Percentiles rank a stretch among this genome's conserved stretches.
These are phyloP conservation scores for Falco punctatus DNA, from an alignment of 2,113 vertebrate genomes.

Conservation along the genomic window DNA sequence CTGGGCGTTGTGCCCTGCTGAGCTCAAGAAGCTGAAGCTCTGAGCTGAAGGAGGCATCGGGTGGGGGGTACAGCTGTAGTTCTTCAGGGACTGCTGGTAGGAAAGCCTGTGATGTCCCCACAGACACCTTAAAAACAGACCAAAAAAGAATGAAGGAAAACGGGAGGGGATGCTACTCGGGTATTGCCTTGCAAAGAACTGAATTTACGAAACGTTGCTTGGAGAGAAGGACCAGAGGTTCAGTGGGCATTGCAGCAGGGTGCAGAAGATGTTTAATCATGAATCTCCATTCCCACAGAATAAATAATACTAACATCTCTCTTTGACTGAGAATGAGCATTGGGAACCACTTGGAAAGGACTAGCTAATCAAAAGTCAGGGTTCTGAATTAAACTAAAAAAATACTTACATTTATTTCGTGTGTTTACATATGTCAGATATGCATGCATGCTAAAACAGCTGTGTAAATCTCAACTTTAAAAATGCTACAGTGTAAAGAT, in stretches of 20 bases:
- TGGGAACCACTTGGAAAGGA: not conserved
- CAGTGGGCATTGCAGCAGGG: not conserved
- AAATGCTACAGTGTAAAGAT: not conserved
- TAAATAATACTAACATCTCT: not conserved
- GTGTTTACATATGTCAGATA: not conserved
- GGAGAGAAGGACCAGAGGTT: not conserved
- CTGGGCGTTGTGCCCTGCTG: not conserved
- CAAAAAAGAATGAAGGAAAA: not conserved
- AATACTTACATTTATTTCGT: not conserved
- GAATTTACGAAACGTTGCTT: not conserved
- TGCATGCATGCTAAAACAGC: not conserved
- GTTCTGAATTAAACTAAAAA: not conserved
- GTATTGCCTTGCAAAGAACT: not conserved
- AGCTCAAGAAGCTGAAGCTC: not conserved
- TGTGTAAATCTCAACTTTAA: not conserved
- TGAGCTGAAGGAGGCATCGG: rapidly evolving
- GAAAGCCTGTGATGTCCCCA: not conserved
- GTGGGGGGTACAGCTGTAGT: rapidly evolving
- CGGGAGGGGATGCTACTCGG: not conserved
- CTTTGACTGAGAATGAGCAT: not conserved
- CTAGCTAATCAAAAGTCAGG: not conserved
- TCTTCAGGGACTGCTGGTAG: not conserved
- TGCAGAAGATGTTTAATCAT: not conserved
- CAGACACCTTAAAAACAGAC: not conserved
- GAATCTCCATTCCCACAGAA: not conserved